These are phyloP conservation scores for Tragulus kanchil DNA, from an alignment of 2,113 vertebrate genomes.

Conservation along the genomic window DNA sequence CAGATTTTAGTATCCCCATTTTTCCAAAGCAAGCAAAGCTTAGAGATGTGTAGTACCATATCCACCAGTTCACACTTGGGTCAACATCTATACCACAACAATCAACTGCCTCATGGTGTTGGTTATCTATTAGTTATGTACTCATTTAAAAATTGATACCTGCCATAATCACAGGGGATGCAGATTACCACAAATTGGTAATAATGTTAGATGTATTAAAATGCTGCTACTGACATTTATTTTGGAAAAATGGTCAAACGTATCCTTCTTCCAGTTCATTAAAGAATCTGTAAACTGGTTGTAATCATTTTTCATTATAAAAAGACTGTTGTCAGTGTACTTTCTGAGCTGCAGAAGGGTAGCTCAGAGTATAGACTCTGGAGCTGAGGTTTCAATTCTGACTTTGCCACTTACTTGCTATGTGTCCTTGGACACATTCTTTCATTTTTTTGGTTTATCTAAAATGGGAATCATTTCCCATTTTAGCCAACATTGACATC, in stretches of 20 bases:
- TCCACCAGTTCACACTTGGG: neutral
- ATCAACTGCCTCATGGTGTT: neutral
- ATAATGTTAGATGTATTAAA: slow-evolving; percentile 34
- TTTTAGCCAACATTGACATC: neutral
- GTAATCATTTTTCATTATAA: neutral
- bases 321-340: neutral
- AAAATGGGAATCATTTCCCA: slow-evolving; percentile 1
- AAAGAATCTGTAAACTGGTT: neutral
- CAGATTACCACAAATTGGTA: slow-evolving; percentile 2
- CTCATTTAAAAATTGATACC: slow-evolving; percentile 27
- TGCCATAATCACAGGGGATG: neutral
- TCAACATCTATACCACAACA: neutral
- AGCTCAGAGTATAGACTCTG: neutral
- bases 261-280: neutral
- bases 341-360: neutral
- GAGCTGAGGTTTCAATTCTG: neutral
- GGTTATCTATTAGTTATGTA: neutral
- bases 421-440: neutral
- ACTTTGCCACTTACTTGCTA: neutral
- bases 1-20: neutral
- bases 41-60: neutral
- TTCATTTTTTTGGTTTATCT: neutral
- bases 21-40: slow-evolving; percentile 35
- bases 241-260: neutral
- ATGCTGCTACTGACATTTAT: neutral